phyloP scores from a whole-genome alignment of 2,797 vertebrate species.

The Thaleichthys pacificus region DNA sequence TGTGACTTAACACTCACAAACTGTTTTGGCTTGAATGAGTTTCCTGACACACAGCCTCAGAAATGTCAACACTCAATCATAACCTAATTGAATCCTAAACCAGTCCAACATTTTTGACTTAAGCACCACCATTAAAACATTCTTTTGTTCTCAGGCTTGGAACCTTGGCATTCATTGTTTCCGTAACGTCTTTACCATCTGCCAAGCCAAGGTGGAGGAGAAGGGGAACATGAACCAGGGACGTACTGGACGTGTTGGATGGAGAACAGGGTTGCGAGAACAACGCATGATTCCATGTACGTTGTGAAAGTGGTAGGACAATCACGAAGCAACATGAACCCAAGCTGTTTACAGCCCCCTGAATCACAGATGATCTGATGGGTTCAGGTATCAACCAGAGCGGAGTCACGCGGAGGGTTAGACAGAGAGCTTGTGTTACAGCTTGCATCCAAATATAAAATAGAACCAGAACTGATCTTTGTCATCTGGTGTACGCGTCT shows the following conservation, averaged over 20 bases:
- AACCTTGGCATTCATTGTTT: slow-evolving; percentile 57
- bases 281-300: background rate
- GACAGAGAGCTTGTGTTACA: background rate
- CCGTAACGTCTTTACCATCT: slow-evolving; percentile 68
- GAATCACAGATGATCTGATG: background rate
- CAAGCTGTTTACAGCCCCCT: too few relatives aligned
- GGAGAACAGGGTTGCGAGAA: background rate
- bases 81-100: slow-evolving; percentile 71
- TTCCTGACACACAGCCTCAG: slow-evolving; percentile 73
- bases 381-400: background rate
- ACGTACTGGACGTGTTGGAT: slow-evolving; percentile 43
- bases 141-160: slow-evolving; percentile 64
- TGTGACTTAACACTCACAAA: slow-evolving; percentile 59
- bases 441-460: background rate
- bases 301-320: background rate
- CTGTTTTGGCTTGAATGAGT: slow-evolving; percentile 67
- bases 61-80: slow-evolving; percentile 80
- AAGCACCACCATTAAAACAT: slow-evolving; percentile 65
- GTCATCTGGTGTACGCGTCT: background rate
- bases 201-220: slow-evolving; percentile 19
- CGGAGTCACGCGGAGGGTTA: background rate
- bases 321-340: background rate
- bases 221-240: slow-evolving; percentile 24
- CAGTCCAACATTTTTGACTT: slow-evolving; percentile 55
- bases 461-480: background rate